Evolutionary conservation across 2,797 vertebrate genomes (phyloP), one percentile per base, ranked within the genome.

Genomic region (Chloroceryle amazona): DNA sequence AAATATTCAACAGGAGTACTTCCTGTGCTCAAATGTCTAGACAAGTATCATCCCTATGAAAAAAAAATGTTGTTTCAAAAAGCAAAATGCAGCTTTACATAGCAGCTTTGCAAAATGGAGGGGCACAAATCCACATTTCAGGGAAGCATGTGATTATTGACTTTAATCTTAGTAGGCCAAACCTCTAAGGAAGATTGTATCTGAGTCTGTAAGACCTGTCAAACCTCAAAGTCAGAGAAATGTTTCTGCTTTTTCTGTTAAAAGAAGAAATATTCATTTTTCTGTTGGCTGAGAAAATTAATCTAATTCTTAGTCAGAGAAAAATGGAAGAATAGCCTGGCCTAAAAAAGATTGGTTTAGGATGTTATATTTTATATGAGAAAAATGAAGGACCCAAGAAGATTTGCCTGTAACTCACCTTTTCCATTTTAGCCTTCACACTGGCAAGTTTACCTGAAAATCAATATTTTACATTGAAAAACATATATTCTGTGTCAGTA

Each of bases 401-500:
- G 33, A 31, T 87, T 89, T 94, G 42, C 81, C 44, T 57, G 57
- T 83, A 81, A 86, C 58, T 94, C 75, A 54, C 58, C 46, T 90
- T 72, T 88, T 95, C 72, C 39, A 58, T 96, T 93, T 87, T 39
- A 93, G 68, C 82, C 55, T 88, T 93, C 62, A 58, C n/a, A 28
- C 33, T 73, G 85, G 60, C 85, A 93, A 83, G 52, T 84, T 81
- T 88, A 79, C 87, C 58, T 70, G 65, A 90, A 93, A 95, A 91
- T 96, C 89, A 91, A 75, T 96, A 93, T 94, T 88, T 94, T 86
- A 75, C 73, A 66, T 72, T 78, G 91, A 66, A 89, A 85, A 94
- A 83, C 46, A 13, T 41, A 46, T 0, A 0, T 91, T 84, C 29
- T 28, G 4, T 74, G 65, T 93, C 91, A 88, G 68, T 65, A 86